A percentile compares a stretch with the other conserved stretches of the same genome.
Conservation (phyloP, 2,888 invertebrate species). For the Schizaphis graminum region DNA sequence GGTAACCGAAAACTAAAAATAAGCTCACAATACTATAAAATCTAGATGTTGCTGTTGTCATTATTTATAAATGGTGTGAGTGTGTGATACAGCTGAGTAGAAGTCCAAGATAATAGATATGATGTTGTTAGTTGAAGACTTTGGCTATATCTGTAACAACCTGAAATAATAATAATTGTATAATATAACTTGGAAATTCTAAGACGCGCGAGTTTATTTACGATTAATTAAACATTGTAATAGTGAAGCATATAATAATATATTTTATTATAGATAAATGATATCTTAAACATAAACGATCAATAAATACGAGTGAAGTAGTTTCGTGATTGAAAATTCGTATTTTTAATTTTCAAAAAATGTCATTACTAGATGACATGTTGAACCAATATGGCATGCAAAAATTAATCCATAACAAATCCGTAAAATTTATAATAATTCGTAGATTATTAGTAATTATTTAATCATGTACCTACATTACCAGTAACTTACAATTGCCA, state of each 20-base stretch:
- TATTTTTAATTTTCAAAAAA: too few species aligned
- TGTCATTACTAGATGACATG: too few species aligned
- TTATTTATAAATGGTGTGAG: neutral
- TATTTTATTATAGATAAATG: neutral
- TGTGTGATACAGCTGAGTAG: neutral
- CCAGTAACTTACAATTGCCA: neutral
- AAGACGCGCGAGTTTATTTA: neutral
- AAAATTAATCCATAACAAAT: too few species aligned
- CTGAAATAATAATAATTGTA: neutral
- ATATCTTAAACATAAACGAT: neutral
- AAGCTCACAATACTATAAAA: neutral
- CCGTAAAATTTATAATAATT: neutral
- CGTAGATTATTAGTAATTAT: neutral
- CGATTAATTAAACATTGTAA: neutral
- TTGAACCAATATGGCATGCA: too few species aligned
- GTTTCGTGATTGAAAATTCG: too few species aligned
- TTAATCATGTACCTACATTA: neutral
- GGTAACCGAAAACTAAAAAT: neutral
- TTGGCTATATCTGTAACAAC: neutral
- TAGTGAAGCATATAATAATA: neutral
- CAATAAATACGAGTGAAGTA: too few species aligned
- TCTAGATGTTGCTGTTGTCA: neutral
- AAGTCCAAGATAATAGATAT: neutral
- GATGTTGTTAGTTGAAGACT: neutral
- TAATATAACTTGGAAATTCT: neutral